phyloP scores from a whole-genome alignment of 2,797 vertebrate genomes.

The Catostomus latipinnis region DNA sequence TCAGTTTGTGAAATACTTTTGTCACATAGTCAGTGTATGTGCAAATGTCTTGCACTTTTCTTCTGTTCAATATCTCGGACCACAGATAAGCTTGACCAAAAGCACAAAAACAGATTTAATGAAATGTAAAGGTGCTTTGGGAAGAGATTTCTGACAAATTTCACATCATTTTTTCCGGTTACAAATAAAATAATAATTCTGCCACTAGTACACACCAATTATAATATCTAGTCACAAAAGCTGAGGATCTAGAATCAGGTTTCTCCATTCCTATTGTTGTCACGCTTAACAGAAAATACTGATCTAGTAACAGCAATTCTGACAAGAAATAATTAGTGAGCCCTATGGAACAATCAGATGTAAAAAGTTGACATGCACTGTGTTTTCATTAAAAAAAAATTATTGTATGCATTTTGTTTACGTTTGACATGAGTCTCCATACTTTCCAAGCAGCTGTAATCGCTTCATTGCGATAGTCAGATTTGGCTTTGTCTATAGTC shows the following conservation, averaged over 20 bases:
- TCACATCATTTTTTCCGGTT: background rate
- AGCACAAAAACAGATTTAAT: conserved; percentile 6
- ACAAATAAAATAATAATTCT: background rate
- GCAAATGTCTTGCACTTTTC: background rate
- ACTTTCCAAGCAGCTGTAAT: conserved; percentile 39
- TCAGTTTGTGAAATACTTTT: background rate
- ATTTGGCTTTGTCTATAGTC: conserved; percentile 66
- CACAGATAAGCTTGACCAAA: conserved; percentile 41
- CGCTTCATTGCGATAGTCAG: conserved; percentile 16
- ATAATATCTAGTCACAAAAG: background rate
- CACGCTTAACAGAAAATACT: background rate
- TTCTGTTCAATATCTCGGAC: conserved; percentile 20
- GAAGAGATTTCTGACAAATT: background rate
- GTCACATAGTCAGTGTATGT: conserved; percentile 2
- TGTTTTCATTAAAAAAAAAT: conserved; percentile 19
- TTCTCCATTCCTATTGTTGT: background rate
- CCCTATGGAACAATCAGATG: too few relatives aligned
- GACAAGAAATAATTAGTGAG: too few relatives aligned
- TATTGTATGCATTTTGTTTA: conserved; percentile 25
- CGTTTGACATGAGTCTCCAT: conserved; percentile 47
- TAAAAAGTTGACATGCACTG: background rate
- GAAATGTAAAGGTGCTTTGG: conserved; percentile 22
- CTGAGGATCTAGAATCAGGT: background rate
- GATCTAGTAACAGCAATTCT: background rate
- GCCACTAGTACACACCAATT: background rate